phyloP scores from a whole-genome alignment of 2,888 invertebrate species.

The Coelinius sp. region DNA sequence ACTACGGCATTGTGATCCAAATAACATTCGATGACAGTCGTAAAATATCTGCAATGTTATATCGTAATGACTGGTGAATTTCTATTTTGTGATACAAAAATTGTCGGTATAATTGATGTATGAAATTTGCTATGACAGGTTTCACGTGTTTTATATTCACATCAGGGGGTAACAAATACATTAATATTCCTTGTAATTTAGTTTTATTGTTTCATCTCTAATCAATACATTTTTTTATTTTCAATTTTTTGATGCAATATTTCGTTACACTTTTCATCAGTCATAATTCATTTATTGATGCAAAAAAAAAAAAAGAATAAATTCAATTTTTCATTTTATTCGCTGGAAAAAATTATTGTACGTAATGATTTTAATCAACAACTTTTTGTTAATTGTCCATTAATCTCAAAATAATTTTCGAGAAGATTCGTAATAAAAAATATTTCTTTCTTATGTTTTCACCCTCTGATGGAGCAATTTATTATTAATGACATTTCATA shows the following conservation, averaged over 20 bases:
- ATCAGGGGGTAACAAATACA: not conserved
- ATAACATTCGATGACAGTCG: not conserved
- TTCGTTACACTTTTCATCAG: constrained; percentile 16
- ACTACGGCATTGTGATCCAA: constrained; percentile 1
- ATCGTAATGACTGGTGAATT: not conserved
- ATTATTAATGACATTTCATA: too few relatives aligned
- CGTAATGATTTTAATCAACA: too few relatives aligned
- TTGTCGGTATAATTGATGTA: not conserved
- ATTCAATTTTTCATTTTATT: not conserved
- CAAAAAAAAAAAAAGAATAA: not conserved
- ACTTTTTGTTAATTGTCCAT: too few relatives aligned
- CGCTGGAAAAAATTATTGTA: not conserved
- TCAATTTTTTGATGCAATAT: not conserved
- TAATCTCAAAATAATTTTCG: too few relatives aligned
- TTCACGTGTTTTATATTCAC: not conserved
- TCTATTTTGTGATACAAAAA: constrained; percentile 10
- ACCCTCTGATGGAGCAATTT: too few relatives aligned
- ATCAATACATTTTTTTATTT: not conserved
- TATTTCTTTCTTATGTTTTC: too few relatives aligned
- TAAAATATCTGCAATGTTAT: not conserved
- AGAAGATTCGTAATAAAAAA: too few relatives aligned
- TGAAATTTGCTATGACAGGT: not conserved
- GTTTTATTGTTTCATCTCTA: not conserved
- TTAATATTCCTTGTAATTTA: not conserved
- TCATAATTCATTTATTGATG: constrained; percentile 20